phyloP scores from a whole-genome alignment of 2,113 vertebrate genomes.

The Grantiella picta region DNA sequence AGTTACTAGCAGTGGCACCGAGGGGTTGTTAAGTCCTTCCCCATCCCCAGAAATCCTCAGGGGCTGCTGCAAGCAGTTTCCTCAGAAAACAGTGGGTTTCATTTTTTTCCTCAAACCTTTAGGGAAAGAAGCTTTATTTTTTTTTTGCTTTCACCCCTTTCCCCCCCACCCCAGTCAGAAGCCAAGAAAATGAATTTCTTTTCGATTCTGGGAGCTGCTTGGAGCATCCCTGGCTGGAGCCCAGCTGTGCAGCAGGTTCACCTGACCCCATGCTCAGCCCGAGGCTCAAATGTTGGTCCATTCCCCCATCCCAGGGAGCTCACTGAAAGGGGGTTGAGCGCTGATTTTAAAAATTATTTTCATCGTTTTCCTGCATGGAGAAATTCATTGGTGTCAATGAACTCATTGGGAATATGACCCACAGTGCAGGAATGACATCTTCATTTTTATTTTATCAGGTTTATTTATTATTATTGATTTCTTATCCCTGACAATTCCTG shows the following conservation, averaged over 20 bases:
- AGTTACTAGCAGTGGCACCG: background rate
- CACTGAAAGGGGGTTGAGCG: no score
- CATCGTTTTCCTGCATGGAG: no score
- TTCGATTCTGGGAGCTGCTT: background rate
- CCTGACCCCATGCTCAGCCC: background rate
- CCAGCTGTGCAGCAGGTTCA: background rate
- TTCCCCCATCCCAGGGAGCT: no score
- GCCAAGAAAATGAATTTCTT: background rate
- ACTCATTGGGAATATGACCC: no score
- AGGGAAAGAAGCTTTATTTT: background rate
- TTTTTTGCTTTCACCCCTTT: background rate
- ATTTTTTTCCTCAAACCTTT: background rate
- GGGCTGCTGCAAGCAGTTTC: background rate
- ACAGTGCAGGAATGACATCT: no score
- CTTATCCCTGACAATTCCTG: fast-evolving
- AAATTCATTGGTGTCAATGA: no score
- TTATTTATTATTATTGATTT: no score
- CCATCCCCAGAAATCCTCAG: background rate
- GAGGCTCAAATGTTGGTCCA: no score
- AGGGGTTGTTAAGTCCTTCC: background rate
- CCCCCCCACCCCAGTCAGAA: background rate
- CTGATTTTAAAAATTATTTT: no score
- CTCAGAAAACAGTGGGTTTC: background rate
- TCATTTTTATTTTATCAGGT: no score
- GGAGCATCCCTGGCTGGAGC: background rate